Percentiles rank a stretch among this genome's conserved stretches.
Conservation (phyloP, 2,113 vertebrate species). For the Dasyprocta punctata region DNA sequence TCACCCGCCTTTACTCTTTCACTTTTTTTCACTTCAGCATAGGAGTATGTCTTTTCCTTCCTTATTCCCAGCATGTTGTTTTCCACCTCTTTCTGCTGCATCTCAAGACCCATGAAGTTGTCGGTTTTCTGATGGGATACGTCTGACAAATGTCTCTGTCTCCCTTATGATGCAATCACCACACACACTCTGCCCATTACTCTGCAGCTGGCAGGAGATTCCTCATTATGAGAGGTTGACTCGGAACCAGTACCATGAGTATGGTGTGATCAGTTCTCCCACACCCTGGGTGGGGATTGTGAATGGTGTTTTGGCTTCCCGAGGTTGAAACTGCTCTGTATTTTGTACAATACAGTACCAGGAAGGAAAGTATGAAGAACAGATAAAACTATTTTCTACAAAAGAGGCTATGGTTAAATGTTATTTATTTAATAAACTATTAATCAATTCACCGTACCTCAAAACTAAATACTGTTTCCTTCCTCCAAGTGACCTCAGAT, state of each 20-base stretch:
- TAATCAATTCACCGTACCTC: neutral
- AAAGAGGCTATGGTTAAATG: neutral
- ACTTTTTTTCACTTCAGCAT: neutral
- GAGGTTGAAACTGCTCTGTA: neutral
- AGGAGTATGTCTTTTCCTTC: neutral
- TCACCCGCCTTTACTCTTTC: neutral
- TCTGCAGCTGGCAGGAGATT: slow-evolving; percentile 21
- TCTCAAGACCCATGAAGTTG: neutral
- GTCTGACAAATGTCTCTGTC: neutral
- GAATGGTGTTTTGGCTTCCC: slow-evolving; percentile 31
- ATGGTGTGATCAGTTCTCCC: slow-evolving; percentile 3
- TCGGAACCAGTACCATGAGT: slow-evolving; percentile 31
- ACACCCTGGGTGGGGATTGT: slow-evolving; percentile 60
- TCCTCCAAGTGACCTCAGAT: neutral
- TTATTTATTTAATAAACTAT: slow-evolving; percentile 5
- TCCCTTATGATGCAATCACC: slow-evolving; percentile 8
- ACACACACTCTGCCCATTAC: neutral
- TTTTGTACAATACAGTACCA: neutral
- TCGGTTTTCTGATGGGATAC: slow-evolving; percentile 39
- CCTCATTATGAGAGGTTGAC: neutral
- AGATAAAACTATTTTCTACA: slow-evolving; percentile 20
- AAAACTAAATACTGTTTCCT: slow-evolving; percentile 6
- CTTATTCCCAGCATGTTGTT: neutral
- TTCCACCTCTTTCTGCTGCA: neutral
- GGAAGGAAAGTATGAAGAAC: neutral